These are phyloP conservation scores for Globodera ellingtonae DNA, from an alignment of 1,140 invertebrate genomes.

Conservation along the genomic window DNA sequence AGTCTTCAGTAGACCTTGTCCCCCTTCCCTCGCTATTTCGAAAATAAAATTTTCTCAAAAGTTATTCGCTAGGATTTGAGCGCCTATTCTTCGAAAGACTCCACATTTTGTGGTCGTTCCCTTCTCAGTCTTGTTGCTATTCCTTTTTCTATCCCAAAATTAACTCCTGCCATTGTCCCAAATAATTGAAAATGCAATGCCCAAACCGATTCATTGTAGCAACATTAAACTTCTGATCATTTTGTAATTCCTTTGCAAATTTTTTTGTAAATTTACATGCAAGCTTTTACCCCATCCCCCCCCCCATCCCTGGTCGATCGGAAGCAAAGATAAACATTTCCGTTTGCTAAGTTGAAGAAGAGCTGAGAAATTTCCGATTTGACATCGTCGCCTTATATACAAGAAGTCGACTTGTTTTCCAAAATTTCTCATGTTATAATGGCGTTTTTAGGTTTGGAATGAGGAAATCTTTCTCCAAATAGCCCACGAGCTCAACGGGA, in stretches of 20 bases:
- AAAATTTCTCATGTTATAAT: neutral
- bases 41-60: too few relatives aligned
- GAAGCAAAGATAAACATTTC: slow-evolving; percentile 73
- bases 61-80: too few relatives aligned
- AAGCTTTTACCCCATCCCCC: too few relatives aligned
- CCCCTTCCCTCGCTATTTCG: too few relatives aligned
- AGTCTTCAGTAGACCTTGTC: too few relatives aligned
- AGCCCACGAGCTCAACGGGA: slow-evolving; percentile 22
- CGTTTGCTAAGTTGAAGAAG: slow-evolving; percentile 81
- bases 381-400: slow-evolving; percentile 81
- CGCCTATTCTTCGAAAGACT: too few relatives aligned
- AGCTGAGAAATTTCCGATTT: slow-evolving; percentile 72
- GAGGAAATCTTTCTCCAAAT: slow-evolving; percentile 75
- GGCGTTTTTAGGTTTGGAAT: slow-evolving; percentile 72
- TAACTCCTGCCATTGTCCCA: too few relatives aligned
- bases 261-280: slow-evolving; percentile 67
- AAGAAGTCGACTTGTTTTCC: slow-evolving; percentile 74
- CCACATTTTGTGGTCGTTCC: too few relatives aligned
- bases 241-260: slow-evolving; percentile 60
- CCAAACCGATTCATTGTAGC: slow-evolving; percentile 55
- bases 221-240: slow-evolving; percentile 73
- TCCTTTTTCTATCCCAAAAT: too few relatives aligned
- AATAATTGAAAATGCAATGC: neutral
- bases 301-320: slow-evolving; percentile 67
- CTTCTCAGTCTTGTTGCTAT: too few relatives aligned